Evolutionary conservation across 2,113 vertebrate species (phyloP).

Genomic region (Polypterus senegalus): DNA sequence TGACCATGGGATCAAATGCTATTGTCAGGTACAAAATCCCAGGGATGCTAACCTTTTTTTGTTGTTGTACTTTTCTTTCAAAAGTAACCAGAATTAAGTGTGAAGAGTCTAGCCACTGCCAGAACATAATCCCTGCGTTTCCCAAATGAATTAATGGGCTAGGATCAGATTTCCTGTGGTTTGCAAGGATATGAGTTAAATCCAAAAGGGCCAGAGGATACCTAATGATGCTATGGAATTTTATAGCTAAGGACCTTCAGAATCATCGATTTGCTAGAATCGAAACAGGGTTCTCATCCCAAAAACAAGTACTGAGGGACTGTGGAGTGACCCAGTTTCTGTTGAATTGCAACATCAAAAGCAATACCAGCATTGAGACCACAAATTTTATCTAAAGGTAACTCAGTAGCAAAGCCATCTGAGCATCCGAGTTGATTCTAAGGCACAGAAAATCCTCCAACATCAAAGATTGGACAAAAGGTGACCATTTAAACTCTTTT

Average conservation of each 20-base stretch:
- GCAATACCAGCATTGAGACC: slow-evolving; percentile 63
- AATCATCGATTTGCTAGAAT: slow-evolving; percentile 45
- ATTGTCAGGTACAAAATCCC: slow-evolving; percentile 91
- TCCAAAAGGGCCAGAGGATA: slow-evolving; percentile 56
- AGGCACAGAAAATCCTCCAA: slow-evolving; percentile 68
- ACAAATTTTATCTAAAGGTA: slow-evolving; percentile 82
- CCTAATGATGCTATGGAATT: slow-evolving; percentile 43
- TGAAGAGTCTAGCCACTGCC: slow-evolving; percentile 81
- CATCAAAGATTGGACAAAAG: slow-evolving; percentile 71
- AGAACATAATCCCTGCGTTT: slow-evolving; percentile 57
- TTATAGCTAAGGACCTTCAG: slow-evolving; percentile 31
- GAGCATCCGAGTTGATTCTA: slow-evolving; percentile 60
- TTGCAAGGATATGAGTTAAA: slow-evolving; percentile 65
- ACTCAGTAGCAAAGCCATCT: slow-evolving; percentile 77
- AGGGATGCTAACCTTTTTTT: slow-evolving; percentile 73
- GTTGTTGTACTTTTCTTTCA: slow-evolving; percentile 69
- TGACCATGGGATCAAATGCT: slow-evolving; percentile 65
- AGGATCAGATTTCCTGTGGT: slow-evolving; percentile 51
- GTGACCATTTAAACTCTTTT: slow-evolving; percentile 60
- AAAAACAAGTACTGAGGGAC: slow-evolving; percentile 25
- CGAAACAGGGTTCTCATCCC: slow-evolving; percentile 37
- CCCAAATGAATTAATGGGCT: slow-evolving; percentile 66
- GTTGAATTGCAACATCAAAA: slow-evolving; percentile 37
- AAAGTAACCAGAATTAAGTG: slow-evolving; percentile 82
- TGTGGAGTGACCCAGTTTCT: slow-evolving; percentile 35